A percentile compares a stretch with the other conserved stretches of the same genome.
These are phyloP conservation scores for Trematocara unimaculatum DNA, from an alignment of 2,113 vertebrate species.

Conservation along the genomic window DNA sequence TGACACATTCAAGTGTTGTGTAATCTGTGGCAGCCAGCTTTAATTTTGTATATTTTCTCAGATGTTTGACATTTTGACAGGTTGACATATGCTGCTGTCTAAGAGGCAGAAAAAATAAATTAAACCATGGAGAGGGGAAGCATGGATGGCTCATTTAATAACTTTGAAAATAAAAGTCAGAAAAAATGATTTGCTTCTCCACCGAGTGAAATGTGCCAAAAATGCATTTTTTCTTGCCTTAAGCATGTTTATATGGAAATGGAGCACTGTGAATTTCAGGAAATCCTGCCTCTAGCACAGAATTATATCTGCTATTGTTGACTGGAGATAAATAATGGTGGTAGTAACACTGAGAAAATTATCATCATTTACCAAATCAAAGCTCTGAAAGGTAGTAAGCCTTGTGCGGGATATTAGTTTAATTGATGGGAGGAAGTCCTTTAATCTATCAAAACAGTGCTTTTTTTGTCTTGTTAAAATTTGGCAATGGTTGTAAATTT, in stretches of 20 bases:
- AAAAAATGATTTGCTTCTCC: conserved; percentile 25
- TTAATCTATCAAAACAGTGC: background rate
- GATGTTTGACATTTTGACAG: conserved; percentile 55
- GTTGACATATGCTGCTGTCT: conserved; percentile 49
- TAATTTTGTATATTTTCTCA: conserved; percentile 39
- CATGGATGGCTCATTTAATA: conserved; percentile 12
- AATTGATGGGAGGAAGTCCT: background rate
- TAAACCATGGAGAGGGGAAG: background rate
- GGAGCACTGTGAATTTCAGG: background rate
- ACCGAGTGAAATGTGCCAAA: background rate
- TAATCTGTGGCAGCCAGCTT: conserved; percentile 20
- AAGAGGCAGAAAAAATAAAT: conserved; percentile 26
- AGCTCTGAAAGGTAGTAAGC: background rate
- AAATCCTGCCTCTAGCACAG: background rate
- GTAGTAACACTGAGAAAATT: background rate
- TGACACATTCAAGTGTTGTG: conserved; percentile 15
- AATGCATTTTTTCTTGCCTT: background rate
- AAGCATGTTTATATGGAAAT: background rate
- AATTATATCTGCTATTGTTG: background rate
- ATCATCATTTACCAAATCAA: background rate
- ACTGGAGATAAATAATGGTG: background rate
- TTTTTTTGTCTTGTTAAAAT: background rate
- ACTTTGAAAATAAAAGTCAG: conserved; percentile 20
- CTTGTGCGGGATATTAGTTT: background rate
- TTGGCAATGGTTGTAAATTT: background rate